Percentiles rank a stretch among this genome's conserved stretches.
These are phyloP conservation scores for Parelbella ahira DNA, from an alignment of 2,888 invertebrate species.

Conservation along the genomic window DNA sequence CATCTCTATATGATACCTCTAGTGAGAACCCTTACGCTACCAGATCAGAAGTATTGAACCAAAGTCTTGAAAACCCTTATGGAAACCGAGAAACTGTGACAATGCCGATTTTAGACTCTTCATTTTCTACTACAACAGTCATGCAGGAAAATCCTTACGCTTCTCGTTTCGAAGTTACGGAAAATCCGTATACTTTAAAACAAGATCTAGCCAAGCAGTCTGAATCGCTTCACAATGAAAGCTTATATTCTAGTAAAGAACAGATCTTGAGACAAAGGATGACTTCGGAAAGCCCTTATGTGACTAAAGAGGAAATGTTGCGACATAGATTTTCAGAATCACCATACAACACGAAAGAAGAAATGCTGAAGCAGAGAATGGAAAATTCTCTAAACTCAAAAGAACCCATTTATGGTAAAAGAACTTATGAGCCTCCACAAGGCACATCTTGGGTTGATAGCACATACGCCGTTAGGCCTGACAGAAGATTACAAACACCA, in stretches of 20 bases:
- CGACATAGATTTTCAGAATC: constrained; percentile 74
- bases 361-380: constrained; percentile 69
- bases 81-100: constrained; percentile 62
- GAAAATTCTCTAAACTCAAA: constrained; percentile 50
- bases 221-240: constrained; percentile 61
- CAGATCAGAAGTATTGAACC: constrained; percentile 64
- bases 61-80: constrained; percentile 69
- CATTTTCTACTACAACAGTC: constrained; percentile 50
- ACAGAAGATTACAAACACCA: constrained; percentile 67
- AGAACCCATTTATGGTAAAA: constrained; percentile 65
- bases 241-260: constrained; percentile 72
- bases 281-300: constrained; percentile 64
- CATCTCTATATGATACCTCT: constrained; percentile 69
- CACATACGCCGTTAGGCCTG: constrained; percentile 62
- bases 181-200: constrained; percentile 39
- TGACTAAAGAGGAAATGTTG: constrained; percentile 76
- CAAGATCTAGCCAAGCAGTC: constrained; percentile 51
- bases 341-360: constrained; percentile 74
- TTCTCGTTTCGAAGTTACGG: constrained; percentile 38
- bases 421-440: constrained; percentile 70
- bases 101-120: constrained; percentile 65
- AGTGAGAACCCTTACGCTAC: constrained; percentile 67
- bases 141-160: constrained; percentile 41
- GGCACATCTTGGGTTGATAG: constrained; percentile 67
- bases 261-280: constrained; percentile 65